These are phyloP conservation scores for Drosophila suboccidentalis DNA, from an alignment of 2,888 invertebrate species.

Conservation along the genomic window DNA sequence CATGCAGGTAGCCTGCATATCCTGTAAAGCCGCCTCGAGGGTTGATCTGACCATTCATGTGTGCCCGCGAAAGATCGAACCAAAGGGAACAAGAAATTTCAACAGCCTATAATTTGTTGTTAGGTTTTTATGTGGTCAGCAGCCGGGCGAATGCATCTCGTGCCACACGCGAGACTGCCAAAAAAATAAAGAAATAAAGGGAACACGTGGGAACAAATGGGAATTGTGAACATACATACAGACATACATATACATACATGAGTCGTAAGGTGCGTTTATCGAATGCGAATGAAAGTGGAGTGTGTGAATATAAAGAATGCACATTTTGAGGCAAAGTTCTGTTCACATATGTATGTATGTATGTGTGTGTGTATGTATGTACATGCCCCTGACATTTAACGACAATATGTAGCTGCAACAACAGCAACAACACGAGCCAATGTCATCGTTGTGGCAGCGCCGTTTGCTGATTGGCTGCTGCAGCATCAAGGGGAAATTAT, in stretches of 20 bases:
- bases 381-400: conserved; percentile 79
- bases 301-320: conserved; percentile 13
- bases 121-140: conserved; percentile 33
- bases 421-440: conserved; percentile 37
- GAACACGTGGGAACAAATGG: background rate
- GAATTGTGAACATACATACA: background rate
- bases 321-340: conserved; percentile 8
- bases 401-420: conserved; percentile 40
- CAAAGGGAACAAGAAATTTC: background rate
- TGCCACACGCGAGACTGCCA: conserved; percentile 55
- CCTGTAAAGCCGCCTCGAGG: conserved; percentile 13
- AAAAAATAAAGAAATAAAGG: conserved; percentile 4
- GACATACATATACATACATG: too few relatives aligned
- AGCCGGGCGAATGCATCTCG: conserved; percentile 49
- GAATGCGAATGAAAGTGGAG: conserved; percentile 10
- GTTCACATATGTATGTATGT: conserved; percentile 19
- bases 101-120: conserved; percentile 42
- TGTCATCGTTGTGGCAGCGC: conserved; percentile 57
- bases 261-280: background rate
- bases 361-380: conserved; percentile 43
- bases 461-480: conserved; percentile 68
- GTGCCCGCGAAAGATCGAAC: conserved; percentile 12
- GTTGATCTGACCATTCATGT: conserved; percentile 34
- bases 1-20: conserved; percentile 44
- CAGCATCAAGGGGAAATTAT: conserved; percentile 38